Percentiles rank a stretch among this genome's conserved stretches.
Conservation (phyloP, 2,888 invertebrate species). For the Hydrotaea cyrtoneurina region DNA sequence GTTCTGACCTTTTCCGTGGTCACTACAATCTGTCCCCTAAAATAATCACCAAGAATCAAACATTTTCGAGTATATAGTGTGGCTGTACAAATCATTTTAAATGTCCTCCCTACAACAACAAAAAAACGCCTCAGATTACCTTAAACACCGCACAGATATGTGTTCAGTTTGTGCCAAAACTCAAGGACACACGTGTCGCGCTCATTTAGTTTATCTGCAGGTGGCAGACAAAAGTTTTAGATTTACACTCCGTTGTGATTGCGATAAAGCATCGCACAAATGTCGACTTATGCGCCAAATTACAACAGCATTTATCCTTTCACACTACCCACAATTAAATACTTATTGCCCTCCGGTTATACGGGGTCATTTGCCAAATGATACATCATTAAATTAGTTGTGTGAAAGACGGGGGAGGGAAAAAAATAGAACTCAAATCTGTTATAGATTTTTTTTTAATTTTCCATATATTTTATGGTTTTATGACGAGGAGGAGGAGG, state of each 20-base stretch:
- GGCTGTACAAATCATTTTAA: too few relatives aligned
- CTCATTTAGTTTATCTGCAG: neutral
- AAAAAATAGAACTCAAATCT: constrained; percentile 13
- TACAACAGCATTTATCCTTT: neutral
- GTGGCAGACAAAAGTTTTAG: neutral
- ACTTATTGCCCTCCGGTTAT: constrained; percentile 17
- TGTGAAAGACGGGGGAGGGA: neutral
- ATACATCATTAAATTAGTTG: constrained; percentile 48
- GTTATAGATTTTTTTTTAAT: constrained; percentile 14
- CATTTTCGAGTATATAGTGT: too few relatives aligned
- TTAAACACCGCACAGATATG: too few relatives aligned
- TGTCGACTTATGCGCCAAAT: neutral
- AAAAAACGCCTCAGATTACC: too few relatives aligned
- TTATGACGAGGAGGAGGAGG: neutral
- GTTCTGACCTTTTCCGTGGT: too few relatives aligned
- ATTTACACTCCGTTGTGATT: neutral
- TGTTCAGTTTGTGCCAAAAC: neutral
- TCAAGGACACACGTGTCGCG: too few relatives aligned
- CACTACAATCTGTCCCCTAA: too few relatives aligned
- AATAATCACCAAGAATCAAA: too few relatives aligned
- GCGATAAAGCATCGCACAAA: neutral
- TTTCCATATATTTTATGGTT: neutral
- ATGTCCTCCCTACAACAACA: too few relatives aligned
- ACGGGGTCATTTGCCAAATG: constrained; percentile 57
- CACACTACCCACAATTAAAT: constrained; percentile 15